phyloP scores from a whole-genome alignment of 2,797 vertebrate genomes.

The Margarornis squamiger region DNA sequence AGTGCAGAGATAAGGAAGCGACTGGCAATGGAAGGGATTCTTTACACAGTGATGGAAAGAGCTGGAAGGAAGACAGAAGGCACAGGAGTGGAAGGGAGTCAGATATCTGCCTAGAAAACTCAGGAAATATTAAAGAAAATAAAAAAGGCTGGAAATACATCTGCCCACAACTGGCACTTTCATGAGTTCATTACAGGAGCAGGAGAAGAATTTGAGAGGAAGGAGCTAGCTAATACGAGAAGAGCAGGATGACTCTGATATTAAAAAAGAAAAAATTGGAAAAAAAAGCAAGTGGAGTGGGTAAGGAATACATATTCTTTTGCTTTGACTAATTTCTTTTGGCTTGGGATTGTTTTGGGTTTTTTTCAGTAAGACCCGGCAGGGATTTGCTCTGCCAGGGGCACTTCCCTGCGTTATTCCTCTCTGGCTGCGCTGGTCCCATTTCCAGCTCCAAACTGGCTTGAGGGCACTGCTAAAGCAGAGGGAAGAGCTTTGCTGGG shows the following conservation, averaged over 20 bases:
- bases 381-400: not conserved
- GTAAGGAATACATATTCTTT: not conserved
- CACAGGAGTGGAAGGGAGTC: not conserved
- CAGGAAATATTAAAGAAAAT: not conserved
- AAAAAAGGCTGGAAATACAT: conserved; percentile 6
- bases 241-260: not conserved
- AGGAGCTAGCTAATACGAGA: not conserved
- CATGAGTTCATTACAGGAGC: conserved; percentile 28
- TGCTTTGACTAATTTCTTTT: not conserved
- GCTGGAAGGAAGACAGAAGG: not conserved
- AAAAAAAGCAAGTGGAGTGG: not conserved
- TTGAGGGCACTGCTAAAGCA: not conserved
- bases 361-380: not conserved
- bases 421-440: not conserved
- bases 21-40: not conserved
- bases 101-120: not conserved
- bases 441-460: not conserved
- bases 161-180: not conserved
- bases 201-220: not conserved
- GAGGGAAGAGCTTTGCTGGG: not conserved
- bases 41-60: not conserved
- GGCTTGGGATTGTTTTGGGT: not conserved
- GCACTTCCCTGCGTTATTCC: not conserved
- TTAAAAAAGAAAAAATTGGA: too few species aligned
- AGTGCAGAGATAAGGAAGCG: not conserved